Evolutionary conservation across 2,113 vertebrate genomes (phyloP).

Genomic region (Osmerus eperlanus): DNA sequence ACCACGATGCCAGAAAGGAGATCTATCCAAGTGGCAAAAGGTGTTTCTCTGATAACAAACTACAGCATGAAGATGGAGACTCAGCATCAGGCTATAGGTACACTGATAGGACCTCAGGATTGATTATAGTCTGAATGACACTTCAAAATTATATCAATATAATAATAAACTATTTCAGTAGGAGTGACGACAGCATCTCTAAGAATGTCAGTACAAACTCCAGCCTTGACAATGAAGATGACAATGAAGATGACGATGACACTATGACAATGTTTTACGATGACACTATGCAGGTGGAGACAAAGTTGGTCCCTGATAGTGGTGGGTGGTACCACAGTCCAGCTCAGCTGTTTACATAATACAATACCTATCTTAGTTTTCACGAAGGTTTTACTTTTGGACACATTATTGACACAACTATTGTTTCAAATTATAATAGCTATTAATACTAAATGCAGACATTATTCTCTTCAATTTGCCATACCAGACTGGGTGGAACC

Average conservation of each 20-base stretch:
- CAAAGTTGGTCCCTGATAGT: constrained; percentile 35
- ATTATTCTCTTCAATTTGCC: neutral
- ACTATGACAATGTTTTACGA: neutral
- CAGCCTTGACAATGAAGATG: constrained; percentile 21
- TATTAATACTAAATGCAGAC: neutral
- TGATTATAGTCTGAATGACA: no score
- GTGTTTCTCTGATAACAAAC: neutral
- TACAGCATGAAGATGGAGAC: neutral
- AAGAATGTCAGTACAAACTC: constrained; percentile 21
- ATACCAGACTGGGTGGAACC: constrained; percentile 67
- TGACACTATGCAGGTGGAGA: constrained; percentile 1
- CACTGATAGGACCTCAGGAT: neutral
- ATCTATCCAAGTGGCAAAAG: neutral
- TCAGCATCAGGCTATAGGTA: neutral
- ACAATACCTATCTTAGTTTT: no score
- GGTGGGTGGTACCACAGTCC: constrained; percentile 50
- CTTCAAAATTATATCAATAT: neutral
- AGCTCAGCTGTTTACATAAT: no score
- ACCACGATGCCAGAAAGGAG: neutral
- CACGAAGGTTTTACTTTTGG: no score
- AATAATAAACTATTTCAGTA: constrained; percentile 28
- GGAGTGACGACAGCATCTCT: constrained; percentile 30
- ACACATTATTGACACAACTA: no score
- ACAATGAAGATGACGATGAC: constrained; percentile 29
- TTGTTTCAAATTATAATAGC: no score